phyloP scores from a whole-genome alignment of 2,888 invertebrate genomes.

The Thecophora atra region DNA sequence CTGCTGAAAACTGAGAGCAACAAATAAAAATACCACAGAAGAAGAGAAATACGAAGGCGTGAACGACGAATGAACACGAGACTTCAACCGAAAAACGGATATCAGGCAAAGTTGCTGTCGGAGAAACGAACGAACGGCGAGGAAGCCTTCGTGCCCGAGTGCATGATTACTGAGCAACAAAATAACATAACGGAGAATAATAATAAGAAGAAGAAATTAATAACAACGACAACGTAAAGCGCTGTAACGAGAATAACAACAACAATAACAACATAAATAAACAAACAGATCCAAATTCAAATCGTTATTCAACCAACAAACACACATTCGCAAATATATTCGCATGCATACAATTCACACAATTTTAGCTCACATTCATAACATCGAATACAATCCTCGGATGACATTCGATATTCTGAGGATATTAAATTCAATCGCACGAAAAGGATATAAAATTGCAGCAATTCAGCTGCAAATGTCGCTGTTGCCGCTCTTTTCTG shows the following conservation, averaged over 20 bases:
- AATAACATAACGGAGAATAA: background rate
- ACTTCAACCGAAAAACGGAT: no score
- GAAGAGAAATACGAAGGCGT: background rate
- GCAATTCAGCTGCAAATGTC: constrained; percentile 34
- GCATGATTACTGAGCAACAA: no score
- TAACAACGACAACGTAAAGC: background rate
- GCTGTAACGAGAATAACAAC: constrained; percentile 1
- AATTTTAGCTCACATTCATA: constrained; percentile 12
- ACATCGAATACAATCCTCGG: constrained; percentile 22
- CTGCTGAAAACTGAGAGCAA: no score
- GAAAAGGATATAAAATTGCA: constrained; percentile 42
- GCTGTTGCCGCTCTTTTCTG: constrained; percentile 30
- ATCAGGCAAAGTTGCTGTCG: no score
- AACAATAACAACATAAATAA: background rate
- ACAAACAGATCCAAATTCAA: constrained; percentile 19
- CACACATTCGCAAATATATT: background rate
- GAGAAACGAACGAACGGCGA: no score
- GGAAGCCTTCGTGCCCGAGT: no score
- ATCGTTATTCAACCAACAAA: constrained; percentile 15
- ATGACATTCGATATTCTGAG: constrained; percentile 24
- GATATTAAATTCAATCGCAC: constrained; percentile 38
- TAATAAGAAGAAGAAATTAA: background rate
- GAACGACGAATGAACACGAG: no score
- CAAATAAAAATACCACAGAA: background rate
- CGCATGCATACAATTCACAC: background rate